Percentiles rank a stretch among this genome's conserved stretches.
These are phyloP conservation scores for Sipha maydis DNA, from an alignment of 2,888 invertebrate species.

Conservation along the genomic window DNA sequence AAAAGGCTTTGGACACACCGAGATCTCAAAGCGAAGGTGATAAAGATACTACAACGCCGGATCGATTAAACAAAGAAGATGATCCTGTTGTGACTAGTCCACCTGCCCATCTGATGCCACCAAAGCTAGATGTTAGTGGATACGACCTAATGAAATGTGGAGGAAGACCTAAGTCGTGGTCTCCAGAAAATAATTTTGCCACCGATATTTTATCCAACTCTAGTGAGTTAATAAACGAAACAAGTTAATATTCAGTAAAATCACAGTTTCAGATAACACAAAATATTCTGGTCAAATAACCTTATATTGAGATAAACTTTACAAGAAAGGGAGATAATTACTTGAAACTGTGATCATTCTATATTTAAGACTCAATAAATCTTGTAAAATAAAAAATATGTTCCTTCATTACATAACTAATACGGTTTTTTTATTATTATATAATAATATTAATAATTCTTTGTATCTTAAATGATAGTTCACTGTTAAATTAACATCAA, in stretches of 20 bases:
- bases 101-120: slow-evolving; percentile 69
- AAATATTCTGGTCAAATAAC: too few species aligned
- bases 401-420: neutral
- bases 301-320: too few species aligned
- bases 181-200: slow-evolving; percentile 76
- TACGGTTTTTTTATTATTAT: neutral
- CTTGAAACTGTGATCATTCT: too few species aligned
- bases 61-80: slow-evolving; percentile 67
- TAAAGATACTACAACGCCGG: slow-evolving; percentile 65
- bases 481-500: neutral
- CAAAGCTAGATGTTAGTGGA: slow-evolving; percentile 59
- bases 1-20: slow-evolving; percentile 45
- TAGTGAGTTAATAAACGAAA: slow-evolving; percentile 64
- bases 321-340: too few species aligned
- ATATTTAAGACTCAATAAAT: neutral
- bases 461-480: neutral
- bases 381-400: neutral
- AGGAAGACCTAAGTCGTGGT: slow-evolving; percentile 77
- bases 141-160: slow-evolving; percentile 52
- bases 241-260: neutral
- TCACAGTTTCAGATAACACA: too few species aligned
- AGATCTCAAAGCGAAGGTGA: slow-evolving; percentile 66
- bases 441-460: neutral
- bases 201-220: slow-evolving; percentile 71
- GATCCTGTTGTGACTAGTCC: slow-evolving; percentile 72